Percentiles rank a stretch among this genome's conserved stretches.
Evolutionary conservation across 2,113 vertebrate genomes (phyloP).

Genomic region (Pomatorhinus ruficollis): DNA sequence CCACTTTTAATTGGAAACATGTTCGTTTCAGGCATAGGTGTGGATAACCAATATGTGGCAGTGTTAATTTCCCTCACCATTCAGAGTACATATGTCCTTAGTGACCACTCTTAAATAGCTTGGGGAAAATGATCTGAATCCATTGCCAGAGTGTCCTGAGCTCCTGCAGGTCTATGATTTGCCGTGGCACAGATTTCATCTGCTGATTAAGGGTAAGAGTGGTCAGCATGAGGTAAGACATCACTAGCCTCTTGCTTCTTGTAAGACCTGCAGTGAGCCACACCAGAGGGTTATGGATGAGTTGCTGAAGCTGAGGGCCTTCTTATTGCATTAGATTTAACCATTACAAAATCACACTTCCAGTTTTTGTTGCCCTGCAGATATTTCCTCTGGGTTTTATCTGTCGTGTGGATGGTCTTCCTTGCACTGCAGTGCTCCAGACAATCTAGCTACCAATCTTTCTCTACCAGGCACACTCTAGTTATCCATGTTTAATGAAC

Average conservation of each 20-base stretch:
- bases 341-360: not conserved
- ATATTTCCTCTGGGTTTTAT: not conserved
- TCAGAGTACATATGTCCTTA: not conserved
- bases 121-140: not conserved
- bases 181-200: not conserved
- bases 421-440: not conserved
- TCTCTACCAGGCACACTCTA: not conserved
- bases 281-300: not conserved
- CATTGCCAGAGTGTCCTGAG: not conserved
- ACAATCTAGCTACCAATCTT: not conserved
- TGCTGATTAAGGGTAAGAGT: not conserved
- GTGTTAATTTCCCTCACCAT: not conserved
- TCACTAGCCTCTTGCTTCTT: not conserved
- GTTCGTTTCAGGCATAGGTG: conserved; percentile 34
- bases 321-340: not conserved
- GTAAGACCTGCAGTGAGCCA: not conserved
- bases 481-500: not conserved
- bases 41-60: conserved; percentile 10
- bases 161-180: not conserved
- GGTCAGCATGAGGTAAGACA: not conserved
- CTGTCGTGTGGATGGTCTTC: not conserved
- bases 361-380: not conserved
- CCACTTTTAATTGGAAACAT: conserved; percentile 62
- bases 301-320: not conserved
- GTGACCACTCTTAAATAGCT: not conserved